Conservation (phyloP, 2,797 vertebrate species). For the Percopsis omiscomaycus region DNA sequence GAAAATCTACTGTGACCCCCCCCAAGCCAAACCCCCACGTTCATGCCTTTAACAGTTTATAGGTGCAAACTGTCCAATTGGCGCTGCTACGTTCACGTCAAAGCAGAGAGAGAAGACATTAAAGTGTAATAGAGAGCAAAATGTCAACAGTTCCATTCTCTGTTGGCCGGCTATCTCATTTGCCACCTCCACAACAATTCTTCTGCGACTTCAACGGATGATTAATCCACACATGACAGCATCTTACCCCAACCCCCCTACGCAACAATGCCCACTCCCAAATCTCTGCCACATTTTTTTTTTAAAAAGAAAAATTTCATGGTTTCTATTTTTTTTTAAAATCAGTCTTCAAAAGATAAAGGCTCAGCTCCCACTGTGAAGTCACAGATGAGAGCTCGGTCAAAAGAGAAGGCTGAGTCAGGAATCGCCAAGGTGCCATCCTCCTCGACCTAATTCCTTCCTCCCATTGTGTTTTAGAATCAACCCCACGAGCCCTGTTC, state of each 20-base stretch:
- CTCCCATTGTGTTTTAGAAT: slow-evolving; percentile 1
- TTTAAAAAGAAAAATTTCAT: slow-evolving; percentile 41
- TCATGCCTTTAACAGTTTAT: slow-evolving; percentile 22
- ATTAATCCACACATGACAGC: slow-evolving; percentile 56
- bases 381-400: slow-evolving; percentile 28
- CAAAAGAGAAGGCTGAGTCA: neutral
- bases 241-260: slow-evolving; percentile 18
- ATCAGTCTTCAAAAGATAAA: slow-evolving; percentile 33
- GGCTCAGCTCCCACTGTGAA: slow-evolving; percentile 25
- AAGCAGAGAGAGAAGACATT: slow-evolving; percentile 42
- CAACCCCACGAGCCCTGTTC: neutral
- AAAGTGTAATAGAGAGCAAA: slow-evolving; percentile 55
- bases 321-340: slow-evolving; percentile 46
- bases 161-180: slow-evolving; percentile 48
- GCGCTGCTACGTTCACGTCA: slow-evolving; percentile 23
- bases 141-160: slow-evolving; percentile 59
- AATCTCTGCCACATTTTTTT: slow-evolving; percentile 36
- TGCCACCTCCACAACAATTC: slow-evolving; percentile 41
- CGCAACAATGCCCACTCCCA: slow-evolving; percentile 2
- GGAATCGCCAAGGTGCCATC: slow-evolving; percentile 9
- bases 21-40: slow-evolving; percentile 4
- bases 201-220: slow-evolving; percentile 55
- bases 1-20: no score
- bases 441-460: slow-evolving; percentile 14
- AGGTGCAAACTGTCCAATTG: slow-evolving; percentile 19